Evolutionary conservation across 2,888 invertebrate species (phyloP), one percentile per base, ranked within the genome.

Genomic region (Platycheirus albimanus): DNA sequence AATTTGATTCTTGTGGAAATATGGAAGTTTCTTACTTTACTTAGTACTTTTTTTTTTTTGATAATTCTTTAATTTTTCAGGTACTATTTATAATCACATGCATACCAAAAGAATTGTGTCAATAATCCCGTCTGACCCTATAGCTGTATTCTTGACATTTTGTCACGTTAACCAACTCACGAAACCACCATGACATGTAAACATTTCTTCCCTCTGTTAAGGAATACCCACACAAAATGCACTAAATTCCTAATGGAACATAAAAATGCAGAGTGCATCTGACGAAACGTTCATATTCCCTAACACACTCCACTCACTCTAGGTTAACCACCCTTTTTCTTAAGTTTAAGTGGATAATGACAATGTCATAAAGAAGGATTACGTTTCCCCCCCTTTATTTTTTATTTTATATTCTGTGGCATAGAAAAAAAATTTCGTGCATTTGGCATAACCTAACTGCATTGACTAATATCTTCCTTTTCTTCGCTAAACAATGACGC

Each of bases 351-450:
- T 63, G 67, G 54, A 77, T 72, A 81, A 81, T 67, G 47, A 67
- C 58, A 81, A 77, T 81, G 70, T 54, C 54, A 52, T 71, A 41
- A 10, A 54, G 11, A 61, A 61, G 61, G 61, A 72, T 77, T 54
- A 63, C 43, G 33, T 76, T 51, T 11, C 17, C 13, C 28, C 38
- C 36, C 28, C 20, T 45, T 5, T 51, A 8, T 66, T 15, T 54
- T 52, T 6, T 19, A n/a, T 43, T 28, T 24, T 13, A 11, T 58
- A n/a, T n/a, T n/a, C n/a, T n/a, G n/a, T n/a, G n/a, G n/a, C n/a
- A n/a, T n/a, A n/a, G 3, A 6, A 10, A 15, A 36, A 36, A 36
- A 5, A n/a, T 38, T n/a, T 33, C n/a, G 19, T 19, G 54, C 13
- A 54, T 54, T 54, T 54, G 19, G 4, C 36, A 8, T 54, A n/a